A percentile compares a stretch with the other conserved stretches of the same genome.
Evolutionary conservation across 2,888 invertebrate species (phyloP).

Genomic region (Onchidella celtica): DNA sequence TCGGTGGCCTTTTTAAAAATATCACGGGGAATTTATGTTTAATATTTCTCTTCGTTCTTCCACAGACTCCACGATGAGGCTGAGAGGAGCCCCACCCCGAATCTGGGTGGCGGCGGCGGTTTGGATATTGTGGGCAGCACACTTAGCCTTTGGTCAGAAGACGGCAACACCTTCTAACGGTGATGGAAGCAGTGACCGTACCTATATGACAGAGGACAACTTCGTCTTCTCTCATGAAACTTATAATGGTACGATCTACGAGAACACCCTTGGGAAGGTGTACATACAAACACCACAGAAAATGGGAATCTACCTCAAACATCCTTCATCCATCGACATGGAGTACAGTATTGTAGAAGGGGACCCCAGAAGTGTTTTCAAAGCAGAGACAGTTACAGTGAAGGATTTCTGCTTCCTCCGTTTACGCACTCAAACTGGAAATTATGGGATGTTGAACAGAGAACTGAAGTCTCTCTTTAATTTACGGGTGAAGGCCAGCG

Average conservation of each 20-base stretch:
- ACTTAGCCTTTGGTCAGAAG: neutral
- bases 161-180: neutral
- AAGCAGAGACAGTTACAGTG: constrained; percentile 92
- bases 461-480: constrained; percentile 93
- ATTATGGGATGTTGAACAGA: constrained; percentile 93
- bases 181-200: neutral
- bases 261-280: constrained; percentile 86
- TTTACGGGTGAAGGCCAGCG: constrained; percentile 88
- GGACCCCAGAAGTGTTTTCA: constrained; percentile 93
- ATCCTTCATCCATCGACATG: constrained; percentile 80
- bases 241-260: constrained; percentile 76
- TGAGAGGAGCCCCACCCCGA: constrained; percentile 30
- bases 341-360: constrained; percentile 93
- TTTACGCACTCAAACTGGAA: constrained; percentile 92
- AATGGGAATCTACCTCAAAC: constrained; percentile 88
- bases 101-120: constrained; percentile 28
- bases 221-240: constrained; percentile 69
- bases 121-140: neutral
- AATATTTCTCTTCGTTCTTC: neutral
- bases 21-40: no score
- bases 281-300: constrained; percentile 86
- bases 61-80: constrained; percentile 27
- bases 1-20: no score
- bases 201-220: constrained; percentile 12
- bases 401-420: constrained; percentile 97